Evolutionary conservation across 2,797 vertebrate genomes (phyloP).

Genomic region (Garrulus glandarius): DNA sequence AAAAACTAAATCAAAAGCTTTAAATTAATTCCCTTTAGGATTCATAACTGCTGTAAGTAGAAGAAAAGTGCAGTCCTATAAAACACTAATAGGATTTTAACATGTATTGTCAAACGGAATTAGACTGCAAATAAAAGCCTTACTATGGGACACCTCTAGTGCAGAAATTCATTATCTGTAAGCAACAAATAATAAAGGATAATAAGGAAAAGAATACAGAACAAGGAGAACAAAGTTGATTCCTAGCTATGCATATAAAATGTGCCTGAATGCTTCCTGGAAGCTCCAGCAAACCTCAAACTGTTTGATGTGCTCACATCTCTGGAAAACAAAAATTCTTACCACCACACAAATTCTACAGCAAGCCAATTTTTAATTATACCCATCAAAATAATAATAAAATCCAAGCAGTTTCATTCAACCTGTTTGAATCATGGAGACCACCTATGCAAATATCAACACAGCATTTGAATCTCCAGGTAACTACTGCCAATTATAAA

Average conservation of each 20-base stretch:
- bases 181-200: neutral
- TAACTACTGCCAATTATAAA: neutral
- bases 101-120: neutral
- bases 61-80: neutral
- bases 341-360: neutral
- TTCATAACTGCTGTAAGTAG: neutral
- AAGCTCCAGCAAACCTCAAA: slow-evolving; percentile 41
- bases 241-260: neutral
- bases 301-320: slow-evolving; percentile 27
- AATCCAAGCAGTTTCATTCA: neutral
- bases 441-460: slow-evolving; percentile 1
- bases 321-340: slow-evolving; percentile 11
- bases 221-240: slow-evolving; percentile 11
- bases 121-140: neutral
- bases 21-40: neutral
- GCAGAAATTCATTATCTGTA: neutral
- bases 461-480: neutral
- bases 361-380: slow-evolving; percentile 43
- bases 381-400: slow-evolving; percentile 24
- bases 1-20: neutral
- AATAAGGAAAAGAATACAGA: neutral
- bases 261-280: neutral
- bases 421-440: neutral
- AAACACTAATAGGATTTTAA: neutral
- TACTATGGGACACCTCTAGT: neutral